Percentiles rank a stretch among this genome's conserved stretches.
phyloP scores from a whole-genome alignment of 1,140 invertebrate genomes.

The Zaprionus inermis region DNA sequence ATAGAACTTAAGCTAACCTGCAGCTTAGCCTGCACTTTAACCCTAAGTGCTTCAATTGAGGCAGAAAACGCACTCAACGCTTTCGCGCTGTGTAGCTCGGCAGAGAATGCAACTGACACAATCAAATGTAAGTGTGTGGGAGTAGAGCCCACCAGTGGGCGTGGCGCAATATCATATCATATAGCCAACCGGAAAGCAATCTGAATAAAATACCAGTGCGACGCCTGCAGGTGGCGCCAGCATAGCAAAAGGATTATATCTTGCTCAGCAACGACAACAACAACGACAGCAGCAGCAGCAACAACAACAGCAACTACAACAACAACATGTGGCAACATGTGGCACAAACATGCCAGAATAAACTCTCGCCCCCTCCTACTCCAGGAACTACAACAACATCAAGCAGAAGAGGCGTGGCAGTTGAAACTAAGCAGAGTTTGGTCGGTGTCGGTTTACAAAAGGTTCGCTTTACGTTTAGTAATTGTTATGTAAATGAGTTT shows the following conservation, averaged over 20 bases:
- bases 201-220: conserved; percentile 71
- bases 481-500: conserved; percentile 83
- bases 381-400: no score
- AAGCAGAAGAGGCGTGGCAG: background rate
- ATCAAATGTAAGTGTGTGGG: conserved; percentile 16
- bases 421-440: conserved; percentile 21
- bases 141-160: background rate
- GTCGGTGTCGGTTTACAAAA: conserved; percentile 35
- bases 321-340: conserved; percentile 40
- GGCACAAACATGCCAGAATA: background rate
- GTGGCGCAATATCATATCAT: conserved; percentile 9
- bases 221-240: conserved; percentile 68
- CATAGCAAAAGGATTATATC: conserved; percentile 25
- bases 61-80: background rate
- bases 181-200: conserved; percentile 76
- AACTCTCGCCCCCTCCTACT: background rate
- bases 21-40: background rate
- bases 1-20: no score
- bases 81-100: background rate
- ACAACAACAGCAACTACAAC: conserved; percentile 17
- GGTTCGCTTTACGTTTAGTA: conserved; percentile 55
- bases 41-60: background rate
- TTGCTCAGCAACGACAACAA: conserved; percentile 24
- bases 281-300: background rate
- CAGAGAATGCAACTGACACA: conserved; percentile 67